A percentile compares a stretch with the other conserved stretches of the same genome.
Conservation (phyloP, 2,888 invertebrate genomes). For the Stenoptilia bipunctidactyla region DNA sequence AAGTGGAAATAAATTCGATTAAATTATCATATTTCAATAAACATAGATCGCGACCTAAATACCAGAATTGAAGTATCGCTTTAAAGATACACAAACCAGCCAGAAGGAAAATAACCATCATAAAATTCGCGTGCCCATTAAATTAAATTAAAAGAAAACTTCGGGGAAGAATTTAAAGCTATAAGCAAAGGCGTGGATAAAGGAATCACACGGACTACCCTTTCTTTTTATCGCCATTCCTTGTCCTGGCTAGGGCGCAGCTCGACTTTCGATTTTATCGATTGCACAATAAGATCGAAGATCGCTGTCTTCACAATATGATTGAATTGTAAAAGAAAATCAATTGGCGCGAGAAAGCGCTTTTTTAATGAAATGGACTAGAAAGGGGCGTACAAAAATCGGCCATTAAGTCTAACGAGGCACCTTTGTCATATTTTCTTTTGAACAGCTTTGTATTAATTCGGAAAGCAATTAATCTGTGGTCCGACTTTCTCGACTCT, state of each 20-base stretch:
- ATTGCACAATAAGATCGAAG: constrained; percentile 19
- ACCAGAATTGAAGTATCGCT: too few species aligned
- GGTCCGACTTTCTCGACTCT: constrained; percentile 15
- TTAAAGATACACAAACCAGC: too few species aligned
- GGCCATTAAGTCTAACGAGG: constrained; percentile 58
- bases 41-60: too few species aligned
- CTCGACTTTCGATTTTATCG: constrained; percentile 17
- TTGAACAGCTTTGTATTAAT: constrained; percentile 36
- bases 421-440: constrained; percentile 63
- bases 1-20: too few species aligned
- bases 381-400: constrained; percentile 47
- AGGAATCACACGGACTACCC: background rate
- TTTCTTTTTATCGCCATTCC: constrained; percentile 1
- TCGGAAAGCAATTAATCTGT: constrained; percentile 41
- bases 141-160: background rate
- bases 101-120: too few species aligned
- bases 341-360: constrained; percentile 48
- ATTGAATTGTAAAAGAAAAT: constrained; percentile 46
- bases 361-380: constrained; percentile 63
- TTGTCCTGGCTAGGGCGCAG: constrained; percentile 14
- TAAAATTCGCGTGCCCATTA: background rate
- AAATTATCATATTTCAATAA: too few species aligned
- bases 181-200: background rate
- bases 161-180: background rate
- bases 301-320: constrained; percentile 19